Evolutionary conservation across 2,113 vertebrate genomes (phyloP).

Genomic region (Prolemur simus): DNA sequence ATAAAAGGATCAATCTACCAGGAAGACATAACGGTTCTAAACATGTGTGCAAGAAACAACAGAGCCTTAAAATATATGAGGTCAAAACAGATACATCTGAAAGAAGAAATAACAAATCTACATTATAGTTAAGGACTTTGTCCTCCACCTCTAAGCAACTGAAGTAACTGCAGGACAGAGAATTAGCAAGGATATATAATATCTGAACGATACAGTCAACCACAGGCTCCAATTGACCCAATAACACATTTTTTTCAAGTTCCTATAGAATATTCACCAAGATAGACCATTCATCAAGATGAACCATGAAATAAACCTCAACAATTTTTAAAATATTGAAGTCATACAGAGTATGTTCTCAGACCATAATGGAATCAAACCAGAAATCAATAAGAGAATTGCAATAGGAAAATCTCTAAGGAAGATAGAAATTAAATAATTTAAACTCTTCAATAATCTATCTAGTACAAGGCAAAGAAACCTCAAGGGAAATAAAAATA

Average conservation of each 20-base stretch:
- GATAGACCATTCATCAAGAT: background rate
- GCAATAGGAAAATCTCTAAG: background rate
- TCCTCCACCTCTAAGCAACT: background rate
- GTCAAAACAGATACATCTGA: no score
- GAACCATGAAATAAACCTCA: background rate
- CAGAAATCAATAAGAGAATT: background rate
- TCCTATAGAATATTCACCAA: background rate
- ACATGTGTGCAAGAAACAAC: no score
- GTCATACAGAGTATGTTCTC: background rate
- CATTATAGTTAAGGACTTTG: background rate
- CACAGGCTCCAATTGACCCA: background rate
- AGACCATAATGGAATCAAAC: background rate
- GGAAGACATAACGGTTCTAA: no score
- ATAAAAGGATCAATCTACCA: no score
- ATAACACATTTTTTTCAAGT: background rate
- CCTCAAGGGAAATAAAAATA: background rate
- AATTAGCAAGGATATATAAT: background rate
- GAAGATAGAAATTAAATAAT: background rate
- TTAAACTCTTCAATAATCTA: background rate
- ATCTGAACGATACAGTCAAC: background rate
- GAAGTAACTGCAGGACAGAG: background rate
- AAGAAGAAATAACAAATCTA: background rate
- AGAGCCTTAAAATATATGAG: no score
- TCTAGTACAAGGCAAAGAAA: background rate
- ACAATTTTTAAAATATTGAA: background rate